Evolutionary conservation across 2,888 invertebrate species (phyloP), one percentile per base, ranked within the genome.

Genomic region (Geotrupes spiniger): DNA sequence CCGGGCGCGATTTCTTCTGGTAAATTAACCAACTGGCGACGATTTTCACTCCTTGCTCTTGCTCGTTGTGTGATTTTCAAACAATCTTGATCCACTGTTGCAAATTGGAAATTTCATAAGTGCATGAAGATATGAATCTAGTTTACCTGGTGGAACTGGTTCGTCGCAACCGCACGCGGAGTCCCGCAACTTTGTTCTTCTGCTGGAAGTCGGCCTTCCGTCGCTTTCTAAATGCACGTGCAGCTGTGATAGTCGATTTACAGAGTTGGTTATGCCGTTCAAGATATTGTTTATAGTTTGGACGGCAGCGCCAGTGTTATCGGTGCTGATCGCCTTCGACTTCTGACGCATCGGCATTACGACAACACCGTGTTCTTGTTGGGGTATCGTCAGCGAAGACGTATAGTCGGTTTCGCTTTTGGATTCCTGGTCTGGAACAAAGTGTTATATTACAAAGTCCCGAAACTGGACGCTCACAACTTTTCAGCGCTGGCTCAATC

Each of bases 241-340:
- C 25, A 48, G 31, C 21, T 50, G 36, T 14, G 71, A 68, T 1
- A 71, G 51, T 38, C 68, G 57, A 52, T 73, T 72, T 1, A 71
- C 69, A 1, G 71, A 71, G 38, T 67, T 63, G 0, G 72, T 69
- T 36, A 72, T 72, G 10, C 71, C 71, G 38, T 63, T 67, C 6
- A 72, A 55, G 17, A 72, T 72, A 49, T 68, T 68, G 46, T 71
- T 70, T 41, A 72, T 71, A 1, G 71, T 71, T 42, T 60, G 57
- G 5, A 70, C 65, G 3, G 70, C 68, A 3, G 69, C 68, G 14
- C 69, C 70, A n/a, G 61, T 62, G 38, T 61, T 62, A 36, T 71
- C 70, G 2, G 69, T 71, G 16, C 61, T 55, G 36, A 70, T 68
- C 2, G 62, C 61, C 11, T 59, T 58, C 0, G 69, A 66, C 49